Conservation (phyloP, 2,113 vertebrate genomes). For the Zingel zingel region DNA sequence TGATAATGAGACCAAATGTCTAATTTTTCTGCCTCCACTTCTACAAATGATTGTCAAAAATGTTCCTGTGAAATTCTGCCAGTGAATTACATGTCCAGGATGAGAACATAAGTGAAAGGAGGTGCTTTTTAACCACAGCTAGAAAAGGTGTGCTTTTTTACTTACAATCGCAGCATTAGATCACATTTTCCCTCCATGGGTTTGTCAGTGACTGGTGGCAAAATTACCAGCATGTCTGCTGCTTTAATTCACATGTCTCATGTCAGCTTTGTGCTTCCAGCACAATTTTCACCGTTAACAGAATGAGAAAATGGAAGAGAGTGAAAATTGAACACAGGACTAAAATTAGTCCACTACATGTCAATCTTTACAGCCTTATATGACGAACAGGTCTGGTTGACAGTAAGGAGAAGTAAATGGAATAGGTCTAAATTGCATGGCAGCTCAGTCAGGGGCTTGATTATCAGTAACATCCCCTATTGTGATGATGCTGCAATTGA, state of each 20-base stretch:
- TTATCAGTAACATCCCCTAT: conserved; percentile 83
- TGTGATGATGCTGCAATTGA: conserved; percentile 81
- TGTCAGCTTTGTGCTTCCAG: conserved; percentile 81
- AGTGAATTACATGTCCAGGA: conserved; percentile 71
- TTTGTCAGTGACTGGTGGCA: conserved; percentile 80
- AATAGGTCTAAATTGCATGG: conserved; percentile 82
- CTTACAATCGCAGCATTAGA: conserved; percentile 82
- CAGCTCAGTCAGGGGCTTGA: conserved; percentile 81
- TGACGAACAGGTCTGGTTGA: conserved; percentile 77
- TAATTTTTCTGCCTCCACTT: conserved; percentile 50
- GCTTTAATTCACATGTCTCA: conserved; percentile 84
- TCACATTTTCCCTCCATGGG: conserved; percentile 77
- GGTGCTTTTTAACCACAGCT: conserved; percentile 68
- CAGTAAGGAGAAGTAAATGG: conserved; percentile 79
- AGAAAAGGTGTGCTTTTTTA: conserved; percentile 79
- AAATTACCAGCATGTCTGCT: conserved; percentile 83
- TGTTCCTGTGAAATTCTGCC: conserved; percentile 56
- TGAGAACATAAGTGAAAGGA: conserved; percentile 72
- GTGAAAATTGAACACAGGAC: conserved; percentile 84
- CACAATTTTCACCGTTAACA: conserved; percentile 82
- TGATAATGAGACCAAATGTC: conserved; percentile 43
- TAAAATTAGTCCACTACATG: conserved; percentile 82
- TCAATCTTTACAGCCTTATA: conserved; percentile 81
- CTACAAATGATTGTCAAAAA: conserved; percentile 62
- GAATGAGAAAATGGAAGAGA: conserved; percentile 82